Conservation (phyloP, 1,140 invertebrate species). For the Orussus abietinus region DNA sequence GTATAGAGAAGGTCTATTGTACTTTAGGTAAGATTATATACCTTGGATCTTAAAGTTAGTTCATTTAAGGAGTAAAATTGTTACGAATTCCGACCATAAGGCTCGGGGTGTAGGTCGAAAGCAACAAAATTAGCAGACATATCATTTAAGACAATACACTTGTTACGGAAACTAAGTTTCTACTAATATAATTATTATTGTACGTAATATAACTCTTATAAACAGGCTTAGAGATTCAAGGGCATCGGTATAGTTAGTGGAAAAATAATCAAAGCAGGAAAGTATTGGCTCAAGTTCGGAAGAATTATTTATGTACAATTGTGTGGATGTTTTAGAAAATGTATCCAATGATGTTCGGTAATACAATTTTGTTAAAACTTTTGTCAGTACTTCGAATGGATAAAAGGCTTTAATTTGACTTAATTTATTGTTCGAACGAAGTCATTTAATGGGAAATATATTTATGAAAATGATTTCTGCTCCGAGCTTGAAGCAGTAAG, state of each 20-base stretch:
- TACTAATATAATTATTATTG: constrained; percentile 48
- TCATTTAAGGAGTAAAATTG: constrained; percentile 44
- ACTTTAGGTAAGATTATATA: constrained; percentile 36
- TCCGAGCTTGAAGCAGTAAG: constrained; percentile 12
- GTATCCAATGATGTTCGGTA: too few species aligned
- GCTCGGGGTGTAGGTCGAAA: constrained; percentile 31
- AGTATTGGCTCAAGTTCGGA: constrained; percentile 20
- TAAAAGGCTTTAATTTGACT: too few species aligned
- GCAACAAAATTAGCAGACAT: constrained; percentile 52
- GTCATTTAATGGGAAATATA: too few species aligned
- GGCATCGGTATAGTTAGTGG: constrained; percentile 20
- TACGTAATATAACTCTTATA: constrained; percentile 38
- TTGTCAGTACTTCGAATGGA: too few species aligned
- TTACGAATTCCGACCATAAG: constrained; percentile 33
- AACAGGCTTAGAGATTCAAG: constrained; percentile 29
- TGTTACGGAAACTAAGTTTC: constrained; percentile 52
- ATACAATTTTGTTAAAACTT: too few species aligned
- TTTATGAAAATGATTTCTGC: background rate
- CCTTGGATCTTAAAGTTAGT: constrained; percentile 38
- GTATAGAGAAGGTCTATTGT: constrained; percentile 33
- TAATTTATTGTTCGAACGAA: too few species aligned
- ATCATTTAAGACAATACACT: constrained; percentile 56
- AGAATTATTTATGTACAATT: too few species aligned
- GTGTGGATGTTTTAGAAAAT: too few species aligned
- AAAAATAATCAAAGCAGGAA: constrained; percentile 9